Evolutionary conservation across 2,888 invertebrate genomes (phyloP), one percentile per base, ranked within the genome.

Genomic region (Lithophane semibrunnea): DNA sequence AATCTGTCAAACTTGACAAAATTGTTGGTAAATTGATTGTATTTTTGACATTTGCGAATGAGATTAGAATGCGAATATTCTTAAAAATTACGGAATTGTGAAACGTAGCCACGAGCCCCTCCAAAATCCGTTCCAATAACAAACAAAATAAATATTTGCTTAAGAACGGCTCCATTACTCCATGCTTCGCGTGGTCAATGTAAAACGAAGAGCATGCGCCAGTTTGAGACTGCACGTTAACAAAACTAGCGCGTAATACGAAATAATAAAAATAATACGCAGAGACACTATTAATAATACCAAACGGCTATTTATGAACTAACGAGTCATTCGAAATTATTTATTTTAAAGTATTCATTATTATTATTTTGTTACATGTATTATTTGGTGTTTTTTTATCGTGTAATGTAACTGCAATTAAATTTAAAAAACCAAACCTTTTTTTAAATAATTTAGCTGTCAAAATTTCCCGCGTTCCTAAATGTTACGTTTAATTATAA

Each of bases 141-240:
- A 29, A 60, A 58, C 21, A 54, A 63, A 21, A 18, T n/a, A 37
- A 54, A 54, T 1, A 4, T 18, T 37, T 18, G 0, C 7, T 3
- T 7, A 16, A 21, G 29, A 24, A 66, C 89, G 12, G 74, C 91
- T 92, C 92, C 67, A 90, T 63, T 10, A 73, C 24, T 81, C n/a
- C 75, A 78, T 49, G 29, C 80, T 78, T 86, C 84, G 71, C 58
- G 77, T 87, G 89, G 89, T 85, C 87, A 89, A 91, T 88, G 90
- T 90, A 91, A 91, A 91, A 89, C 92, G 92, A 92, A 93, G 91
- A 94, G 91, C 89, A 90, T 90, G 91, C 82, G 85, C 89, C 95
- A 95, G 95, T 95, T 90, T 91, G 92, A 88, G 90, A 88, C 89
- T 89, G 94, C 88, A 87, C 90, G 88, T 92, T 92, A 93, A 92